phyloP scores from a whole-genome alignment of 2,888 invertebrate species.

The Eretmocerus hayati region DNA sequence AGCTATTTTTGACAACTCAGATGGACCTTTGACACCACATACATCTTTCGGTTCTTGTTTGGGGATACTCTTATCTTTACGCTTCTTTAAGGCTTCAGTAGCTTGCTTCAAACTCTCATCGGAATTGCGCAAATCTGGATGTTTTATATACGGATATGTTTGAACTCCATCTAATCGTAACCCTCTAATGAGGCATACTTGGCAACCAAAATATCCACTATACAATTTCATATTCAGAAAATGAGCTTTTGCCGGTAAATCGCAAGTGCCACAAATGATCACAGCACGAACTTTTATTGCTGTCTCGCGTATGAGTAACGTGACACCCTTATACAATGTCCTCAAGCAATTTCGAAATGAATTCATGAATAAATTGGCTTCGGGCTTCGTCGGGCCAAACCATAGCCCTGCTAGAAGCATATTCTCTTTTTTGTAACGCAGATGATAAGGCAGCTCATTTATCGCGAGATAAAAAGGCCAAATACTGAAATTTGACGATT shows the following conservation, averaged over 20 bases:
- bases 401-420: conserved; percentile 16
- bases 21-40: conserved; percentile 21
- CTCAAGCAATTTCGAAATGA: conserved; percentile 3
- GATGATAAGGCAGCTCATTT: conserved; percentile 11
- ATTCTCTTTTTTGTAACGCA: conserved; percentile 15
- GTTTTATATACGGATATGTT: conserved; percentile 4
- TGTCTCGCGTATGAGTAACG: neutral
- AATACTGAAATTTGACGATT: conserved; percentile 18
- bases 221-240: conserved; percentile 14
- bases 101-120: conserved; percentile 1
- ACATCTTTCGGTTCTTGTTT: too few relatives aligned
- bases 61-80: neutral
- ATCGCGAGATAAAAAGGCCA: conserved; percentile 21
- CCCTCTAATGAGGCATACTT: conserved; percentile 4
- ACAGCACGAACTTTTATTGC: neutral
- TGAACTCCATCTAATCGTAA: neutral
- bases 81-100: neutral
- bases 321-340: neutral
- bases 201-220: conserved; percentile 11
- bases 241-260: conserved; percentile 16
- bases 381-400: conserved; percentile 19
- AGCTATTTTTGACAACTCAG: conserved; percentile 10
- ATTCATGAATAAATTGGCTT: conserved; percentile 7
- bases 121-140: conserved; percentile 7
- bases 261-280: conserved; percentile 19